Conservation (phyloP, 1,140 invertebrate species). For the Lasaia peninsularis region DNA sequence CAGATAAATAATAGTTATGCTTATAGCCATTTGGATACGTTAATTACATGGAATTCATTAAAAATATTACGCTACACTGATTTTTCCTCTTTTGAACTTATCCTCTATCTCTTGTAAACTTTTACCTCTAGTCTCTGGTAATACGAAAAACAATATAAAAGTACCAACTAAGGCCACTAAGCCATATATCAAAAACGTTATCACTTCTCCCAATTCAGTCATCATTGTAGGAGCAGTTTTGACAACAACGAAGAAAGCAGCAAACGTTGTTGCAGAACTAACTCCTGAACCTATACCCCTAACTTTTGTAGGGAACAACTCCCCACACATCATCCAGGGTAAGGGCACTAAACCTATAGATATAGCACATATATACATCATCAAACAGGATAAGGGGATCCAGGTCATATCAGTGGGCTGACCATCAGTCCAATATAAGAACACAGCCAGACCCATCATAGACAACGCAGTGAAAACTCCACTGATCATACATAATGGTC, state of each 20-base stretch:
- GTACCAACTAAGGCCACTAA: constrained; percentile 81
- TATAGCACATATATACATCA: constrained; percentile 78
- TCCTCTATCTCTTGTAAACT: constrained; percentile 86
- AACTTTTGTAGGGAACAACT: constrained; percentile 79
- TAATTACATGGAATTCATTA: not conserved
- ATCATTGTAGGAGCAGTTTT: constrained; percentile 83
- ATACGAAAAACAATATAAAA: constrained; percentile 80
- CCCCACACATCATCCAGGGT: constrained; percentile 84
- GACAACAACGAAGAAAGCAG: constrained; percentile 83
- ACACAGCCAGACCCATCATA: constrained; percentile 72
- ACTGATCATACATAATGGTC: constrained; percentile 79
- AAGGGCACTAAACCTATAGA: constrained; percentile 80
- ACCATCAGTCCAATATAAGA: constrained; percentile 48
- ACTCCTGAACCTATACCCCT: constrained; percentile 80
- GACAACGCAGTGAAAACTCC: constrained; percentile 77
- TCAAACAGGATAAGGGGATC: constrained; percentile 74
- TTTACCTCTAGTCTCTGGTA: constrained; percentile 90
- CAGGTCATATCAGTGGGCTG: constrained; percentile 62
- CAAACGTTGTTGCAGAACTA: constrained; percentile 81
- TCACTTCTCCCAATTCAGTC: constrained; percentile 75
- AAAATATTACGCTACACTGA: constrained; percentile 38
- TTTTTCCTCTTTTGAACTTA: constrained; percentile 64
- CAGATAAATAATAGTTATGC: constrained; percentile 34
- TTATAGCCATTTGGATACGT: constrained; percentile 6
- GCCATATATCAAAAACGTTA: constrained; percentile 84